Conservation (phyloP, 2,888 invertebrate species). For the Mythimna impura region DNA sequence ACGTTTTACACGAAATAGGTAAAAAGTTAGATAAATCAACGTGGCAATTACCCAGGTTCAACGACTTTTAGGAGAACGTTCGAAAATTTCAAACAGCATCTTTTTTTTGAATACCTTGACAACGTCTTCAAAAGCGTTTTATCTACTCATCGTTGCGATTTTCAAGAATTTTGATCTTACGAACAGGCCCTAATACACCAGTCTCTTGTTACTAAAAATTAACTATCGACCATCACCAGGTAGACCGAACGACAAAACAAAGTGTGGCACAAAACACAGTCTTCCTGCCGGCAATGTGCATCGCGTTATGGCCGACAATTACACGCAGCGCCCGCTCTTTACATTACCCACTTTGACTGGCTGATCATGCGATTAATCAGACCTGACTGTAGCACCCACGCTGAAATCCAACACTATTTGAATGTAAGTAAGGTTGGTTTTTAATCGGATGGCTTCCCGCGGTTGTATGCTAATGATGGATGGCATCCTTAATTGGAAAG, state of each 20-base stretch:
- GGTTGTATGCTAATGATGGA: slow-evolving; percentile 56
- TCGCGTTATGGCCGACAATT: slow-evolving; percentile 56
- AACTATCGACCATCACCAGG: slow-evolving; percentile 1
- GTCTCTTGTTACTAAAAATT: not conserved
- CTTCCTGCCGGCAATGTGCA: slow-evolving; percentile 48
- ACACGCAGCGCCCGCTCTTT: slow-evolving; percentile 53
- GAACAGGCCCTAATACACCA: not conserved
- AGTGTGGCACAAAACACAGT: slow-evolving; percentile 33
- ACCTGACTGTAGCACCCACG: not conserved
- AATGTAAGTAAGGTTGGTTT: slow-evolving; percentile 20
- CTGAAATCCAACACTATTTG: slow-evolving; percentile 3
- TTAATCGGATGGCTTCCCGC: slow-evolving; percentile 5
- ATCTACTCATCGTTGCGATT: not conserved
- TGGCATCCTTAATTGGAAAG: slow-evolving; percentile 64
- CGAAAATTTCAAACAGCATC: too few relatives aligned
- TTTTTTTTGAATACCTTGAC: too few relatives aligned
- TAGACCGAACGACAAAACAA: slow-evolving; percentile 17
- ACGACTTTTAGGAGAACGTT: too few relatives aligned
- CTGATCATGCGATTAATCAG: slow-evolving; percentile 59
- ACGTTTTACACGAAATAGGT: too few relatives aligned
- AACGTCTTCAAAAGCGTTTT: not conserved
- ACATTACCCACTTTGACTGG: slow-evolving; percentile 52
- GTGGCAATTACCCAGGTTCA: too few relatives aligned
- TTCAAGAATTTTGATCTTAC: not conserved
- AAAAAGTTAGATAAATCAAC: too few relatives aligned